Base-by-base conservation (phyloP, 92 coral and sea anemone species). In the Porites evermanni region DNA sequence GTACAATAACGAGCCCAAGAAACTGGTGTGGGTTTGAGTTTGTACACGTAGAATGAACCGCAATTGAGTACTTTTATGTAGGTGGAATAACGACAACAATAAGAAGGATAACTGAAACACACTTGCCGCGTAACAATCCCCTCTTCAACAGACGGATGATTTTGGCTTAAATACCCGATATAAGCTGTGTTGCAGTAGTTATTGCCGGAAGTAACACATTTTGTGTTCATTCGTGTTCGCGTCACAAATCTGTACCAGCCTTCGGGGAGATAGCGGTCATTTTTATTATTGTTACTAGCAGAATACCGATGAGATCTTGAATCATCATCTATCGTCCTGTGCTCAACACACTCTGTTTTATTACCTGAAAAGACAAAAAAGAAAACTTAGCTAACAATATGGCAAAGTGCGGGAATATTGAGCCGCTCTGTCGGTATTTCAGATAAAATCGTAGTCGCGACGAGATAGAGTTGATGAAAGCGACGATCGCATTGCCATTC, bases 1-100 rank as follows among this genome's bases (percentile, higher is more conserved):
- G 83, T 84, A 77, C 98, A 94, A 77, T 94, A 94, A 7, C 98
- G 91, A 65, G 83, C 29, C 2, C 69, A 59, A 63, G 94, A 94
- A 3, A 14, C 21, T 1, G 85, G 88, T 7, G 90, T 82, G 1
- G 95, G 92, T 6, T 81, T 87, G 16, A 94, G 89, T 50, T 89
- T 89, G 86, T 94, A 94, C 13, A 94, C 95, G 73, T 89, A 94
- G 71, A 89, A 94, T 11, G 67, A 82, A 17, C 97, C 95, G 80
- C 97, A 94, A 76, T 94, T 94, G 20, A 91, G 94, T 65, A 94
- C 93, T 24, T 81, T 72, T 20, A 89, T 93, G n/a, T 82, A 61
- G 64, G 29, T 79, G n/a, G 76, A 78, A 12, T 56, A 75, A 2
- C 53, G 50, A 38, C 97, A 94, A 47, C 89, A 82, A 7, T 87